Evolutionary conservation across 23 tunicate genomes (phyloP).

Genomic region (Ascidia mentula): DNA sequence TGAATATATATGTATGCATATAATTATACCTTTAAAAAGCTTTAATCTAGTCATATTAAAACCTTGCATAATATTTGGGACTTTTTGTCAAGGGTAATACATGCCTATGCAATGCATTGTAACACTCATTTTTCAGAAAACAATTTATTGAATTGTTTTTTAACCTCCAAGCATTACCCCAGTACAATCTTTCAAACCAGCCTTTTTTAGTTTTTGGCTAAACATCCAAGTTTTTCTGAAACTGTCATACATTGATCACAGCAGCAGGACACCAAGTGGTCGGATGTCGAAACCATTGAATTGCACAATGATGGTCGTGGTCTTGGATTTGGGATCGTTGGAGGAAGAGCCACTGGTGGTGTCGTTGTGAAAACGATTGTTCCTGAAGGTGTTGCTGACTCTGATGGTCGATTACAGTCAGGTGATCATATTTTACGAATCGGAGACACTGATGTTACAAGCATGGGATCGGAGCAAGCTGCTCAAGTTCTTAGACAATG

Average conservation of each 20-base stretch:
- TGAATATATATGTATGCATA: too few relatives aligned
- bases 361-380: slow-evolving; percentile 93
- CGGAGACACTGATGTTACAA: slow-evolving; percentile 75
- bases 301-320: slow-evolving; percentile 80
- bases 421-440: slow-evolving; percentile 92
- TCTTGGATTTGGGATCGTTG: slow-evolving; percentile 92
- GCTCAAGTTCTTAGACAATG: slow-evolving; percentile 83
- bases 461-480: slow-evolving; percentile 85
- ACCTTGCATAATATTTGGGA: too few relatives aligned
- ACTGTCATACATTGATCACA: neutral
- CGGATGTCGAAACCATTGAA: slow-evolving; percentile 84
- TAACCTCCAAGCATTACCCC: too few relatives aligned
- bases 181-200: too few relatives aligned
- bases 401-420: slow-evolving; percentile 75
- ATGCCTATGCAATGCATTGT: too few relatives aligned
- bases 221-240: too few relatives aligned
- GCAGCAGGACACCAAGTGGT: slow-evolving; percentile 81
- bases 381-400: slow-evolving; percentile 73
- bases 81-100: too few relatives aligned
- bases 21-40: too few relatives aligned
- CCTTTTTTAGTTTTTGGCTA: too few relatives aligned
- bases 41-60: too few relatives aligned
- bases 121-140: too few relatives aligned
- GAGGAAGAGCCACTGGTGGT: slow-evolving; percentile 87
- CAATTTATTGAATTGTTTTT: too few relatives aligned